These are phyloP conservation scores for Ondatra zibethicus DNA, from an alignment of 2,113 vertebrate genomes.

Conservation along the genomic window DNA sequence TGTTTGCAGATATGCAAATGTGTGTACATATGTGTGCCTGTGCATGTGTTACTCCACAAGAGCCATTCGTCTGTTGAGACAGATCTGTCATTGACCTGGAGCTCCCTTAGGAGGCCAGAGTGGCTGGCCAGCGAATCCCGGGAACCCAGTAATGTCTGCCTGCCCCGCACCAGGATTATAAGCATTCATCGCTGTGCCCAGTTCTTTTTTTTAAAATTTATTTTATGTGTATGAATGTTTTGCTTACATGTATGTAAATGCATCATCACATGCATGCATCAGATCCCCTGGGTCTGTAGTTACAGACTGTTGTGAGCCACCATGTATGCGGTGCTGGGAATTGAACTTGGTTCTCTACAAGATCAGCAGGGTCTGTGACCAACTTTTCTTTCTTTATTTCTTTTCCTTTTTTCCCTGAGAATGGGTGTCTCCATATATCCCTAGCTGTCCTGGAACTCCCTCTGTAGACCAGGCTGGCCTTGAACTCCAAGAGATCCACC, in stretches of 20 bases:
- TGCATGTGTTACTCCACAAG: background rate
- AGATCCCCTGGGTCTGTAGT: background rate
- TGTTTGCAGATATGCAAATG: background rate
- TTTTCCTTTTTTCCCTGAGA: background rate
- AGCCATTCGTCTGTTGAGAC: background rate
- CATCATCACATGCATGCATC: background rate
- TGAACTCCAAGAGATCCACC: too few species aligned
- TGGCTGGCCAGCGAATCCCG: background rate
- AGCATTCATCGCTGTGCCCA: background rate
- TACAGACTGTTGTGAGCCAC: background rate
- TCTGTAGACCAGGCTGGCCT: too few species aligned
- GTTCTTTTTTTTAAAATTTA: background rate
- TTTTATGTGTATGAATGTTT: background rate
- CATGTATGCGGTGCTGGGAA: background rate
- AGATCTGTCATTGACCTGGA: background rate
- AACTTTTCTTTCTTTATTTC: rapidly evolving
- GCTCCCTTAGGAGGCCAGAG: background rate
- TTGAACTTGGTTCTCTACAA: background rate
- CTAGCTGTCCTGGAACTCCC: background rate
- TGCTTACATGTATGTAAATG: background rate
- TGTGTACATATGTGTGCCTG: background rate
- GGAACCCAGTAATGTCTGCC: background rate
- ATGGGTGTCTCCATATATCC: background rate
- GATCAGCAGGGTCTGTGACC: background rate
- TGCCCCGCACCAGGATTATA: background rate